Evolutionary conservation across 2,113 vertebrate genomes (phyloP), one percentile per base, ranked within the genome.

Genomic region (Oceanites oceanicus): DNA sequence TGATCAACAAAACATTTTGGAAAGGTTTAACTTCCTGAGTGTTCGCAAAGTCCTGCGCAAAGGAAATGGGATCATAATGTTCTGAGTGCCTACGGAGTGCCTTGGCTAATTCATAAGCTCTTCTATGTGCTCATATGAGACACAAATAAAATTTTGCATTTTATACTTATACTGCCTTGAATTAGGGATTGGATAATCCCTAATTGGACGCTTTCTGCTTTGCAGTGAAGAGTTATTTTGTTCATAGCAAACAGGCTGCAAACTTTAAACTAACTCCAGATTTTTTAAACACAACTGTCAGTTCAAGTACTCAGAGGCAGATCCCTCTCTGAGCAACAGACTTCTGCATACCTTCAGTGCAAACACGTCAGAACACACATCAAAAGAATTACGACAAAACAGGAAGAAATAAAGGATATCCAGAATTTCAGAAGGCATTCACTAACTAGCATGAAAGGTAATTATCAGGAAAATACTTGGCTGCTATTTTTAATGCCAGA

Each of bases 391-490:
- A 52, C 0, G 3, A 76, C 22, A 40, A 40, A 80, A 71, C 25
- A 72, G 59, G 59, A 94, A 87, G 26, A 91, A 89, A 93, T 50
- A 87, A 65, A 77, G 81, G 81, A 77, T 68, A 95, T 65, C 53
- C 77, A 73, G 68, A 90, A 73, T 77, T 50, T 65, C 59, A 68
- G n/a, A 58, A 87, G 40, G 21, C 68, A 87, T 89, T 67, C 56
- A 40, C 38, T 52, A 75, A 75, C 26, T 36, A 77, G 40, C 27
- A 72, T 0, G 0, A 36, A 63, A 84, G 25, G 56, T 17, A 75
- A 89, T 1, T 1, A 87, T 18, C n/a, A 53, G 63, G 73, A 90
- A 81, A 87, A 77, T 15, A 84, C n/a, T 55, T 42, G 14, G n/a
- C 44, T 80, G 77, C 50, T 87, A 73, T 68, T 95, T 92, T 90